Conservation (phyloP, 2,888 invertebrate species). For the Agrenia bidenticulata region DNA sequence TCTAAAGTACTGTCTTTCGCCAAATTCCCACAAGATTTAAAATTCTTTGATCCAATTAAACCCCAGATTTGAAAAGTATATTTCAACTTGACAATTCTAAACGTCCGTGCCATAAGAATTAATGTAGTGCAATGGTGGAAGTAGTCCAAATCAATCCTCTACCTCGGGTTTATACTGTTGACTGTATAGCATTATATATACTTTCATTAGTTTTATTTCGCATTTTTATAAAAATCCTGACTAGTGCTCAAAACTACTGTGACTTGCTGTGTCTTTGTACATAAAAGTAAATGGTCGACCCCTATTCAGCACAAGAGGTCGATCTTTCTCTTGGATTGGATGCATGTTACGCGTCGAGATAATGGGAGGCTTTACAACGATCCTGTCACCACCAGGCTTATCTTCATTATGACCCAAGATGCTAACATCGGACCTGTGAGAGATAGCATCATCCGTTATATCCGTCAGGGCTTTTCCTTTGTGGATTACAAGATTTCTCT, state of each 20-base stretch:
- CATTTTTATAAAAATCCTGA: background rate
- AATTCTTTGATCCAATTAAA: no score
- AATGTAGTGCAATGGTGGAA: no score
- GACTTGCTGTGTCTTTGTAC: constrained; percentile 2
- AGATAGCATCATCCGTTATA: background rate
- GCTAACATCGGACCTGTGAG: background rate
- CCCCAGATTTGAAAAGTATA: no score
- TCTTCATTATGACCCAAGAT: background rate
- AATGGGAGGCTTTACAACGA: background rate
- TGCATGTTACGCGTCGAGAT: background rate
- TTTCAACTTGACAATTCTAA: no score
- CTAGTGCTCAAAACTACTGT: constrained; percentile 11
- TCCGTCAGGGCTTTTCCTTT: background rate
- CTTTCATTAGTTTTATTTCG: no score
- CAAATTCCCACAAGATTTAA: no score
- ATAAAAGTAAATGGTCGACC: constrained; percentile 12
- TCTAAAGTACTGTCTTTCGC: no score
- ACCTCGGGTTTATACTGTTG: no score
- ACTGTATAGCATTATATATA: no score
- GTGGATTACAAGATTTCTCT: background rate
- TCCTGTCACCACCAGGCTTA: background rate
- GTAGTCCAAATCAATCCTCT: no score
- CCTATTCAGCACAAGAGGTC: background rate
- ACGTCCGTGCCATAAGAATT: no score
- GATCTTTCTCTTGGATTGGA: background rate